Conservation (phyloP, 2,113 vertebrate species). For the Pituophis catenifer region DNA sequence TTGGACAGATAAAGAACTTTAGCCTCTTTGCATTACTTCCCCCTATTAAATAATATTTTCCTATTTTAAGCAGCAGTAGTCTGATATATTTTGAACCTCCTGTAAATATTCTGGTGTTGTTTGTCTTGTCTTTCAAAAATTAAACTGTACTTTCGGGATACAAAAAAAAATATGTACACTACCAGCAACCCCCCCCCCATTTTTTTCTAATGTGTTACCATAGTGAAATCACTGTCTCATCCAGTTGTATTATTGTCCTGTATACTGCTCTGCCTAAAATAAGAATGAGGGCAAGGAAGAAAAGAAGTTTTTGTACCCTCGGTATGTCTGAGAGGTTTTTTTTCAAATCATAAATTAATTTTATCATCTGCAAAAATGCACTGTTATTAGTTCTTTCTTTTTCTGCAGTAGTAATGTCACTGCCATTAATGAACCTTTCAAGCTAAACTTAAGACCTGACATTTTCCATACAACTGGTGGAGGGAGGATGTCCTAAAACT, state of each 20-base stretch:
- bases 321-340: not conserved
- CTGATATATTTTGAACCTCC: not conserved
- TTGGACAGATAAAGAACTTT: not conserved
- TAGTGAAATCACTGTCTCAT: not conserved
- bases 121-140: not conserved
- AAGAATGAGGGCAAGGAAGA: not conserved
- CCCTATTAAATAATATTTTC: not conserved
- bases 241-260: not conserved
- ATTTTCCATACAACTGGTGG: not conserved
- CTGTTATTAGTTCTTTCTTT: not conserved
- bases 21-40: constrained; percentile 1
- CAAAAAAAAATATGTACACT: not conserved
- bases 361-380: not conserved
- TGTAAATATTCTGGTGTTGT: not conserved
- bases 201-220: not conserved
- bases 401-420: not conserved
- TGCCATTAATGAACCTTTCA: not conserved
- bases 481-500: not conserved
- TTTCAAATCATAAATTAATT: not conserved
- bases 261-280: not conserved
- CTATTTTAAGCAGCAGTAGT: not conserved
- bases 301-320: not conserved
- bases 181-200: not conserved
- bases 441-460: not conserved
- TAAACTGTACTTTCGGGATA: not conserved